Evolutionary conservation across 2,113 vertebrate species (phyloP).

Genomic region (Sciurus niger): DNA sequence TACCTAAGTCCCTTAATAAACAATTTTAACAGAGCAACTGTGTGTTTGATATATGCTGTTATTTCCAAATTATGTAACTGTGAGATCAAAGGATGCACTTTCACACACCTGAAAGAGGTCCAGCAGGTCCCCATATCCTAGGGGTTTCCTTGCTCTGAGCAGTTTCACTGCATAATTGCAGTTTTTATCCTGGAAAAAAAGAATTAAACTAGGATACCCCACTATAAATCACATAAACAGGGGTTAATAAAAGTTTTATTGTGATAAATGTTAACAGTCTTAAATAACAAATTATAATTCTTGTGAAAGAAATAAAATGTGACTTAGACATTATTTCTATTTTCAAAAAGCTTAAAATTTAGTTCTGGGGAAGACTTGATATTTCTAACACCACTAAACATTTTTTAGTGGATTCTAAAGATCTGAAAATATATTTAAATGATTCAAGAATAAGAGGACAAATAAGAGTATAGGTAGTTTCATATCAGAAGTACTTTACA

Average conservation of each 20-base stretch:
- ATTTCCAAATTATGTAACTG: slow-evolving; percentile 42
- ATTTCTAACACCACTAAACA: slow-evolving; percentile 45
- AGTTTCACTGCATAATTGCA: slow-evolving; percentile 77
- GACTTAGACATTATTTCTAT: slow-evolving; percentile 21
- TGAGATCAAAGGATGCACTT: slow-evolving; percentile 66
- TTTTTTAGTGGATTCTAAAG: neutral
- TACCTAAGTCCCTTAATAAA: slow-evolving; percentile 21
- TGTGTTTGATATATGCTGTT: slow-evolving; percentile 12
- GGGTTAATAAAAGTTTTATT: slow-evolving; percentile 65
- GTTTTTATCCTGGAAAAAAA: slow-evolving; percentile 80
- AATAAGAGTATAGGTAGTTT: slow-evolving; percentile 31
- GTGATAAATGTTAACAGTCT: slow-evolving; percentile 55
- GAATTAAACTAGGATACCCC: slow-evolving; percentile 78
- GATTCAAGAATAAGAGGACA: slow-evolving; percentile 35
- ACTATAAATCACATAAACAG: slow-evolving; percentile 71
- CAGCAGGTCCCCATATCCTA: slow-evolving; percentile 75
- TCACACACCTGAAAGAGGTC: slow-evolving; percentile 79
- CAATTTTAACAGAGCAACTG: slow-evolving; percentile 34
- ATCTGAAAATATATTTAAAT: slow-evolving; percentile 60
- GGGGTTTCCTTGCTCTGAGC: slow-evolving; percentile 77
- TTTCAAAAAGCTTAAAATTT: slow-evolving; percentile 65
- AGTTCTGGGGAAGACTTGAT: neutral
- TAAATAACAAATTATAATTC: slow-evolving; percentile 65
- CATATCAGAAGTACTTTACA: slow-evolving; percentile 44
- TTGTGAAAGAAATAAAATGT: slow-evolving; percentile 70